These are phyloP conservation scores for Python bivittatus DNA, from an alignment of 2,113 vertebrate species.

Conservation along the genomic window DNA sequence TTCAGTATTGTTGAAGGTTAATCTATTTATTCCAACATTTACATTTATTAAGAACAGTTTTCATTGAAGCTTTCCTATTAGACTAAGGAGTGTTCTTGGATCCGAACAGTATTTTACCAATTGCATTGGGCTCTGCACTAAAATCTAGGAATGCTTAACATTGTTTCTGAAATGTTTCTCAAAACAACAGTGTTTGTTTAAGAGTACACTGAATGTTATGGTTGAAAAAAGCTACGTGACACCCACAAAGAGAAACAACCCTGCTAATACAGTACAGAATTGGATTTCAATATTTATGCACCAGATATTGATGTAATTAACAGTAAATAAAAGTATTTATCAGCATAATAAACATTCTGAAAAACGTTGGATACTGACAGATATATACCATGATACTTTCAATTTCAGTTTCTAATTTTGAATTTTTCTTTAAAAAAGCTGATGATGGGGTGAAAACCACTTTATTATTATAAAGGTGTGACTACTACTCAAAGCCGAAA, in stretches of 20 bases:
- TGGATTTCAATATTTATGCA: slow-evolving; percentile 38
- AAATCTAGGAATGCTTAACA: background rate
- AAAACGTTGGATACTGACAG: slow-evolving; percentile 43
- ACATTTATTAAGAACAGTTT: background rate
- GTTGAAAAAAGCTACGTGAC: slow-evolving; percentile 50
- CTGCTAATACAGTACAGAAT: slow-evolving; percentile 45
- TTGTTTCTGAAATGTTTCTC: slow-evolving; percentile 13
- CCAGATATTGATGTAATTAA: slow-evolving; percentile 44
- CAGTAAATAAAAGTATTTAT: slow-evolving; percentile 56
- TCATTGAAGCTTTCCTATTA: background rate
- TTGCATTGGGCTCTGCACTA: background rate
- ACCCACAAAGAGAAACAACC: slow-evolving; percentile 45
- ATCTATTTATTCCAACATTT: background rate
- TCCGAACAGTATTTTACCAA: background rate
- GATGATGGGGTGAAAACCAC: slow-evolving; percentile 59
- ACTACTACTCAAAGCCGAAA: slow-evolving; percentile 70
- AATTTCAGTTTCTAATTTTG: slow-evolving; percentile 53
- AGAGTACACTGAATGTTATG: slow-evolving; percentile 5
- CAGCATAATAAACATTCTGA: slow-evolving; percentile 33
- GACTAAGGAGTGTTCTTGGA: background rate
- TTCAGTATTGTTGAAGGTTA: background rate
- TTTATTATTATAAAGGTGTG: slow-evolving; percentile 63
- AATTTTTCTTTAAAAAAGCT: slow-evolving; percentile 57
- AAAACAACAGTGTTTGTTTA: slow-evolving; percentile 23
- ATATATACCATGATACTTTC: slow-evolving; percentile 50